A percentile compares a stretch with the other conserved stretches of the same genome.
Conservation (phyloP, 2,888 invertebrate species). For the Alloscopus bannaensis region DNA sequence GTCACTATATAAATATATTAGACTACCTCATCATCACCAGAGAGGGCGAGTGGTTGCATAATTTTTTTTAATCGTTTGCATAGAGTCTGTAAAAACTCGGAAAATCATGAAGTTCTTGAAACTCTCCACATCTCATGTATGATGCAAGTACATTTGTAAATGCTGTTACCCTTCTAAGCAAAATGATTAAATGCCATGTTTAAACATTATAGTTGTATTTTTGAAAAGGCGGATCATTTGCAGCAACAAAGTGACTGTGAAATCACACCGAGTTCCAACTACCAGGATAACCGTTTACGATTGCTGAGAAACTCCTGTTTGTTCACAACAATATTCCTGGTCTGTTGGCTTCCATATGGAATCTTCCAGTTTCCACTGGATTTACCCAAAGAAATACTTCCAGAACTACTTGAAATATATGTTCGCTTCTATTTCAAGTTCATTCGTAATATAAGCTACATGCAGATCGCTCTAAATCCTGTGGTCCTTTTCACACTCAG, state of each 20-base stretch:
- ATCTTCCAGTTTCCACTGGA: constrained; percentile 65
- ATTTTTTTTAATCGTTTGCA: constrained; percentile 14
- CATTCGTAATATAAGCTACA: constrained; percentile 49
- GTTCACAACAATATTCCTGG: constrained; percentile 64
- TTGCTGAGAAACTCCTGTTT: constrained; percentile 66
- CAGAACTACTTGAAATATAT: constrained; percentile 57
- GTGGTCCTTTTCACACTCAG: constrained; percentile 63
- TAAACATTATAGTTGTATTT: too few species aligned
- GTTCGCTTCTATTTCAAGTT: constrained; percentile 60
- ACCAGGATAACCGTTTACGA: constrained; percentile 57
- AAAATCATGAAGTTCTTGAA: constrained; percentile 64
- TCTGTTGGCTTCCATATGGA: constrained; percentile 68
- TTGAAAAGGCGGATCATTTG: constrained; percentile 21
- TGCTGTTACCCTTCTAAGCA: too few species aligned
- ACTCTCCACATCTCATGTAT: too few species aligned
- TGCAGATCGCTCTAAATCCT: constrained; percentile 63
- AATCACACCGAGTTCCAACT: constrained; percentile 5
- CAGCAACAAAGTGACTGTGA: constrained; percentile 15
- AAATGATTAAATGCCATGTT: too few species aligned
- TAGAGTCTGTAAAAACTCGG: constrained; percentile 63
- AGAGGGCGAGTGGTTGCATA: too few species aligned
- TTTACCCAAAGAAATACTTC: constrained; percentile 62
- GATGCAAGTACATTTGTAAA: too few species aligned
- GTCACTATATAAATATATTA: too few species aligned
- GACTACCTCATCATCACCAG: too few species aligned